Percentiles rank a stretch among this genome's conserved stretches.
Conservation (phyloP, 2,888 invertebrate genomes). For the Macrophya annulata region DNA sequence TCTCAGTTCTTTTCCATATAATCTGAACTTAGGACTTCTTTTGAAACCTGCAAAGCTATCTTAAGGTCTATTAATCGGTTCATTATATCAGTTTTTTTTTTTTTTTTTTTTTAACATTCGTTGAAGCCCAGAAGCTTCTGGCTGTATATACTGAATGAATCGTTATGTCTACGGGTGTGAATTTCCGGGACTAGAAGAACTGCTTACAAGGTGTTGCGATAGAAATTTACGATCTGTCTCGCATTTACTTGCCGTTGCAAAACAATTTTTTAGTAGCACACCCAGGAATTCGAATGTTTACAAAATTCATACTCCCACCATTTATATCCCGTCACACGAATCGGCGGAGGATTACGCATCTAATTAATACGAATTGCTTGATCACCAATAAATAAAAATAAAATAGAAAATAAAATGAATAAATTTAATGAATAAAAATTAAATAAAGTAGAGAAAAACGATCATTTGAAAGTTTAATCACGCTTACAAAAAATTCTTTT, state of each 20-base stretch:
- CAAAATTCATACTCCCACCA: conserved; percentile 35
- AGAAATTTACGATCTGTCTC: conserved; percentile 13
- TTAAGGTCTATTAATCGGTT: background rate
- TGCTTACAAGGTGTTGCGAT: background rate
- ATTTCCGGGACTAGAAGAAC: background rate
- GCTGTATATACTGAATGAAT: background rate
- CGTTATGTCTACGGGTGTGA: background rate
- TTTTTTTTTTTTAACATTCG: background rate
- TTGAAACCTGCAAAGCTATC: background rate
- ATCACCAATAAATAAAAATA: background rate
- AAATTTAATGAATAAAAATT: background rate
- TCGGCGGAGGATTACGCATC: conserved; percentile 35
- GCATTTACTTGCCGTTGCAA: conserved; percentile 17
- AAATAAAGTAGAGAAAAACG: background rate
- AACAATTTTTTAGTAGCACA: conserved; percentile 42
- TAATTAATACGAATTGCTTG: conserved; percentile 37
- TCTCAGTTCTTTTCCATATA: background rate
- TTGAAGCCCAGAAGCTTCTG: background rate
- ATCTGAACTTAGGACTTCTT: background rate
- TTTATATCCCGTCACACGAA: background rate
- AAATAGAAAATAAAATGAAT: no score
- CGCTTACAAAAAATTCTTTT: background rate
- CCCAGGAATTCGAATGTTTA: conserved; percentile 40
- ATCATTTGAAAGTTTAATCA: background rate
- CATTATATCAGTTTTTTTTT: background rate